phyloP scores from a whole-genome alignment of 2,797 vertebrate species.

The Siniperca undulata region DNA sequence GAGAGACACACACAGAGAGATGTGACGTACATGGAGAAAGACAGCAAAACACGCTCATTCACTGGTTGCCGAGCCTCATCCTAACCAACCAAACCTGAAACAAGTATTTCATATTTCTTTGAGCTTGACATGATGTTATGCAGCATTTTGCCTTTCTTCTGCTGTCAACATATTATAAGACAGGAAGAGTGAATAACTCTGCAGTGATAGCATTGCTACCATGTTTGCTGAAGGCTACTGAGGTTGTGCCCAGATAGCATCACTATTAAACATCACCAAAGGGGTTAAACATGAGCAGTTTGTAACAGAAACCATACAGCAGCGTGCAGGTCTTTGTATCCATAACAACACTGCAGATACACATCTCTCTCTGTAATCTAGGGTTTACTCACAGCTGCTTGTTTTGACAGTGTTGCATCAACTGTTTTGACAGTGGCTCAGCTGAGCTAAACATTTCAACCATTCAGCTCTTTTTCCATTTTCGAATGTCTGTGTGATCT shows the following conservation, averaged over 20 bases:
- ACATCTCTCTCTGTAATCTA: conserved; percentile 48
- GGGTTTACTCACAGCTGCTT: conserved; percentile 63
- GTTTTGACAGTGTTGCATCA: conserved; percentile 65
- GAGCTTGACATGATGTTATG: conserved; percentile 5
- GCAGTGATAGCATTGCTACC: conserved; percentile 4
- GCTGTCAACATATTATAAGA: not conserved
- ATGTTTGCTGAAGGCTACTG: not conserved
- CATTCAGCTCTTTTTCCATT: conserved; percentile 34
- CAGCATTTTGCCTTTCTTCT: not conserved
- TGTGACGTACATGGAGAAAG: conserved; percentile 8
- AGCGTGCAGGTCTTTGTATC: conserved; percentile 25
- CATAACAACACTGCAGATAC: conserved; percentile 24
- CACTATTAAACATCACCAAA: conserved; percentile 8
- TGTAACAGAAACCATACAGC: conserved; percentile 24
- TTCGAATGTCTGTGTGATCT: conserved; percentile 21
- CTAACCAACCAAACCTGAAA: conserved; percentile 52
- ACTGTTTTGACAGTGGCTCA: conserved; percentile 65
- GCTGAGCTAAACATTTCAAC: conserved; percentile 46
- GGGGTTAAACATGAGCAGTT: conserved; percentile 20
- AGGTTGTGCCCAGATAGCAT: conserved; percentile 6
- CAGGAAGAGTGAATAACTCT: not conserved
- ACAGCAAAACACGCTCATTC: conserved; percentile 17
- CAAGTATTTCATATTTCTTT: conserved; percentile 19
- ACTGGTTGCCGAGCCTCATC: conserved; percentile 30
- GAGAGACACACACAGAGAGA: conserved; percentile 7